phyloP scores from a whole-genome alignment of 2,797 vertebrate genomes.

The Morus bassanus region DNA sequence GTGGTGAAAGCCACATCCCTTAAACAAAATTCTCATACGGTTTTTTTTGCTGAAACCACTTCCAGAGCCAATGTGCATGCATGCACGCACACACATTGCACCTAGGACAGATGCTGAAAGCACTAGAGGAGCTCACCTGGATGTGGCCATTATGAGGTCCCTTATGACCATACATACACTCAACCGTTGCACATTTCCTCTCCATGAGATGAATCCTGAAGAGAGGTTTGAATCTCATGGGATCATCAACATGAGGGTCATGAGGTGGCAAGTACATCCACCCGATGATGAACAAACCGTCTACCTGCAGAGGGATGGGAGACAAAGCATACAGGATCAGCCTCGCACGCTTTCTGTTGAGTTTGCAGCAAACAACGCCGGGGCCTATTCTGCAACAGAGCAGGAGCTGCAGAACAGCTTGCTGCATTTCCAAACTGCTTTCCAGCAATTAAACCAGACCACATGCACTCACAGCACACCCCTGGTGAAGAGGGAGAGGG shows the following conservation, averaged over 20 bases:
- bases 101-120: not conserved
- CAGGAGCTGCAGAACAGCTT: not conserved
- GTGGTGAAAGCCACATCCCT: not conserved
- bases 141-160: conserved; percentile 97
- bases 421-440: not conserved
- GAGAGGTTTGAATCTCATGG: conserved; percentile 94
- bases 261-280: conserved; percentile 99
- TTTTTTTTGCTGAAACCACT: not conserved
- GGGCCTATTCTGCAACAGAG: not conserved
- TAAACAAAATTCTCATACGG: not conserved
- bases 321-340: not conserved
- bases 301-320: conserved; percentile 80
- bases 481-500: not conserved
- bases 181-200: conserved; percentile 87
- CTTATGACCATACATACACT: conserved; percentile 98
- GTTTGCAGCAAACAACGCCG: not conserved
- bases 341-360: accelerated
- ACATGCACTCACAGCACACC: not conserved
- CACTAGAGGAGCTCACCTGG: conserved; percentile 78
- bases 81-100: no score
- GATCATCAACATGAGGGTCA: conserved; percentile 94
- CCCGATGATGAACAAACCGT: conserved; percentile 94
- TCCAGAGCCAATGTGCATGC: not conserved
- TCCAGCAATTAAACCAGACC: conserved; percentile 4
- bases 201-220: conserved; percentile 96